Evolutionary conservation across 2,888 invertebrate genomes (phyloP).

Genomic region (Pachymerium ferrugineum): DNA sequence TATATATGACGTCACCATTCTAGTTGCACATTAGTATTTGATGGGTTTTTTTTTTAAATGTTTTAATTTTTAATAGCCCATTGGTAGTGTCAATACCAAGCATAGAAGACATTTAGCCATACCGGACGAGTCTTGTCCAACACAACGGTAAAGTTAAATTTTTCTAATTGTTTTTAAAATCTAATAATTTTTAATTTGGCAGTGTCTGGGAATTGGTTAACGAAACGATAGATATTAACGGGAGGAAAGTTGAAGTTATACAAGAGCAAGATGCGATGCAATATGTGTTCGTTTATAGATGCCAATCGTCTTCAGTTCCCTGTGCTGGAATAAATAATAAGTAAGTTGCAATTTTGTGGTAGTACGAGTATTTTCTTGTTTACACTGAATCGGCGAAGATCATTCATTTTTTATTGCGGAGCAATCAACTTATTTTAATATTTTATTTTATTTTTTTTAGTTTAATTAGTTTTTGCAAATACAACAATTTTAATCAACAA

Average conservation of each 20-base stretch:
- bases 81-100: background rate
- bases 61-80: too few relatives aligned
- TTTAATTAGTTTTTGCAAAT: background rate
- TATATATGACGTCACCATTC: too few relatives aligned
- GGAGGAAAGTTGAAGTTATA: constrained; percentile 35
- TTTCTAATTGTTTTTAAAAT: background rate
- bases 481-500: background rate
- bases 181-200: background rate
- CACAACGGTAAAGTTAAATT: background rate
- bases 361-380: background rate
- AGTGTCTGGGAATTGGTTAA: constrained; percentile 38
- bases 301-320: constrained; percentile 32
- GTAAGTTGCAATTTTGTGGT: too few relatives aligned
- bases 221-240: constrained; percentile 35
- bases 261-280: constrained; percentile 36
- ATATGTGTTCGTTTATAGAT: constrained; percentile 37
- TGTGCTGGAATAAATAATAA: constrained; percentile 35
- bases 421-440: background rate
- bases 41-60: too few relatives aligned
- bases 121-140: constrained; percentile 3
- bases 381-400: too few relatives aligned
- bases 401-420: background rate
- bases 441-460: background rate
- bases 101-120: constrained; percentile 12
- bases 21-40: too few relatives aligned